Percentiles rank a stretch among this genome's conserved stretches.
These are phyloP conservation scores for Rhagium mordax DNA, from an alignment of 2,888 invertebrate genomes.

Conservation along the genomic window DNA sequence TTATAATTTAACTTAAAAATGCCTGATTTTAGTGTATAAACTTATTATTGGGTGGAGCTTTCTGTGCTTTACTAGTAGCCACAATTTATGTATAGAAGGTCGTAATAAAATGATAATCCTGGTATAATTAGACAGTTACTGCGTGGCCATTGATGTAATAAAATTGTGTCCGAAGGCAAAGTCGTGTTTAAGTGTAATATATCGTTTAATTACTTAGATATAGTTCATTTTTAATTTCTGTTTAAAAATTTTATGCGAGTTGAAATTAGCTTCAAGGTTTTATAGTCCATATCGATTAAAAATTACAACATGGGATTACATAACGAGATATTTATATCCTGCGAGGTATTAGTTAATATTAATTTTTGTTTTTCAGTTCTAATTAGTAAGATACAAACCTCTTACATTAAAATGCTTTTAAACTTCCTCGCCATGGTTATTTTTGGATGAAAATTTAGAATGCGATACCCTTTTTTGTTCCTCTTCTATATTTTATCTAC, in stretches of 20 bases:
- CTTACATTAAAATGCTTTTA: too few relatives aligned
- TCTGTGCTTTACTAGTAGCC: too few relatives aligned
- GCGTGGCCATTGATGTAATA: not conserved
- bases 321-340: not conserved
- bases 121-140: not conserved
- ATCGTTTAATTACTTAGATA: not conserved
- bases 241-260: not conserved
- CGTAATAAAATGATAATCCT: not conserved
- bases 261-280: not conserved
- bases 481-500: too few relatives aligned
- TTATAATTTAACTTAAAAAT: too few relatives aligned
- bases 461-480: too few relatives aligned
- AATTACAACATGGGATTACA: not conserved
- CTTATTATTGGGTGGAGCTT: too few relatives aligned
- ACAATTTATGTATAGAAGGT: too few relatives aligned
- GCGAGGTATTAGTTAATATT: not conserved
- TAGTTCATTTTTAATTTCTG: not conserved
- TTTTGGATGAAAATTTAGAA: too few relatives aligned
- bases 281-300: not conserved
- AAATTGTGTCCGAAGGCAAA: not conserved
- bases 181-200: not conserved
- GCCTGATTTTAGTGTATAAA: too few relatives aligned
- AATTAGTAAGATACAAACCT: not conserved
- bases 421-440: too few relatives aligned
- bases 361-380: not conserved